phyloP scores from a whole-genome alignment of 2,888 invertebrate genomes.

The Augiades crinisus region DNA sequence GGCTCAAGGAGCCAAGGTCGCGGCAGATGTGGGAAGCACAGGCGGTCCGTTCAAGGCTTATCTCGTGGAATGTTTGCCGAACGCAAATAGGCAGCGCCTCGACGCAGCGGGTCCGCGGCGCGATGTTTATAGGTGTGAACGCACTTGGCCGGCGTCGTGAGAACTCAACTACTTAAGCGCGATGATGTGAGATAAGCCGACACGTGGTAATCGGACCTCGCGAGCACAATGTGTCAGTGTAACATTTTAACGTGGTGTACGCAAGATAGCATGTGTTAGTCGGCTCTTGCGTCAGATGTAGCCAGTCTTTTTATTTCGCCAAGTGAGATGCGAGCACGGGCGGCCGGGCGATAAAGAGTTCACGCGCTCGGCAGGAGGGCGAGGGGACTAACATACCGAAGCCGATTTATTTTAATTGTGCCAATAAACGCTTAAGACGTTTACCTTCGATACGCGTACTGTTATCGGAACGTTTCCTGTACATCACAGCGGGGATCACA shows the following conservation, averaged over 20 bases:
- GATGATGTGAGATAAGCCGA: slow-evolving; percentile 54
- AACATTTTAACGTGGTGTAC: slow-evolving; percentile 38
- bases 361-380: slow-evolving; percentile 72
- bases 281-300: slow-evolving; percentile 37
- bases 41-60: slow-evolving; percentile 70
- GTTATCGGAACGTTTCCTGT: no score
- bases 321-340: slow-evolving; percentile 38
- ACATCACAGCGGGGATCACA: no score
- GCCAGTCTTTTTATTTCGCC: slow-evolving; percentile 34
- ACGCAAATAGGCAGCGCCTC: slow-evolving; percentile 66
- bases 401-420: slow-evolving; percentile 72
- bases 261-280: slow-evolving; percentile 6
- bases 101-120: slow-evolving; percentile 44
- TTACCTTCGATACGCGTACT: no score
- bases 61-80: slow-evolving; percentile 67
- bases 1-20: slow-evolving; percentile 73
- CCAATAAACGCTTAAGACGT: slow-evolving; percentile 69
- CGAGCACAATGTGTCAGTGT: slow-evolving; percentile 48
- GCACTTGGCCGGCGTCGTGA: slow-evolving; percentile 64
- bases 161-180: slow-evolving; percentile 56
- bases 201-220: slow-evolving; percentile 59
- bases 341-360: slow-evolving; percentile 67
- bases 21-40: slow-evolving; percentile 78
- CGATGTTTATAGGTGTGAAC: slow-evolving; percentile 67
- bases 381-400: slow-evolving; percentile 67